Conservation (phyloP, 2,797 vertebrate genomes). For the Rhinella marina region DNA sequence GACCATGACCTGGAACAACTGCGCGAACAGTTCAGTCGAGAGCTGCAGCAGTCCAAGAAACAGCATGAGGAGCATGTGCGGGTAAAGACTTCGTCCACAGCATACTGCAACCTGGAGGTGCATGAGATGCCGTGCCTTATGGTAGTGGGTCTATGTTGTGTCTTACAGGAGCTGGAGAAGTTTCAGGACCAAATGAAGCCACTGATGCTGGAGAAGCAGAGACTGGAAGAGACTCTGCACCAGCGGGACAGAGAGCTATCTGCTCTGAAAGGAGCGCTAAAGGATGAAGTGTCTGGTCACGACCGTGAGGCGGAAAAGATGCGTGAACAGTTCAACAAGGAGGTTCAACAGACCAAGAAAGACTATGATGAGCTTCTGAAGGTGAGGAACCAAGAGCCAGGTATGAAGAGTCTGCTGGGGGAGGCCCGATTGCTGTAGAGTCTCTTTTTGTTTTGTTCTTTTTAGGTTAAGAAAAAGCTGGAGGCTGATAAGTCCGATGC, state of each 20-base stretch:
- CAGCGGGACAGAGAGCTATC: conserved; percentile 84
- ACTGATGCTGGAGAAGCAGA: conserved; percentile 73
- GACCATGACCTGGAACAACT: conserved; percentile 80
- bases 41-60: neutral
- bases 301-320: conserved; percentile 80
- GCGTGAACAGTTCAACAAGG: conserved; percentile 71
- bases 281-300: conserved; percentile 77
- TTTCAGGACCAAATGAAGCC: conserved; percentile 75
- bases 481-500: conserved; percentile 64
- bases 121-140: neutral
- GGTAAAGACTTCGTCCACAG: neutral
- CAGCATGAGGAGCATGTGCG: neutral
- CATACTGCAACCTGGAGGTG: no score
- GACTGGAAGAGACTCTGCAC: conserved; percentile 72
- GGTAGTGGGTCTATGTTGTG: neutral
- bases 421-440: neutral
- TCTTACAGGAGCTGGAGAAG: conserved; percentile 78
- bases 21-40: conserved; percentile 73
- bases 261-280: conserved; percentile 73
- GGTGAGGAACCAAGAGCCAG: conserved; percentile 8
- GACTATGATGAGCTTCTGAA: conserved; percentile 36
- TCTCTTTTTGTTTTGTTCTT: neutral
- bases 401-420: neutral
- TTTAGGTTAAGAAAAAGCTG: conserved; percentile 55
- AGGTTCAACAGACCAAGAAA: conserved; percentile 17